These are phyloP conservation scores for Ectropis grisescens DNA, from an alignment of 1,140 invertebrate genomes.

Conservation along the genomic window DNA sequence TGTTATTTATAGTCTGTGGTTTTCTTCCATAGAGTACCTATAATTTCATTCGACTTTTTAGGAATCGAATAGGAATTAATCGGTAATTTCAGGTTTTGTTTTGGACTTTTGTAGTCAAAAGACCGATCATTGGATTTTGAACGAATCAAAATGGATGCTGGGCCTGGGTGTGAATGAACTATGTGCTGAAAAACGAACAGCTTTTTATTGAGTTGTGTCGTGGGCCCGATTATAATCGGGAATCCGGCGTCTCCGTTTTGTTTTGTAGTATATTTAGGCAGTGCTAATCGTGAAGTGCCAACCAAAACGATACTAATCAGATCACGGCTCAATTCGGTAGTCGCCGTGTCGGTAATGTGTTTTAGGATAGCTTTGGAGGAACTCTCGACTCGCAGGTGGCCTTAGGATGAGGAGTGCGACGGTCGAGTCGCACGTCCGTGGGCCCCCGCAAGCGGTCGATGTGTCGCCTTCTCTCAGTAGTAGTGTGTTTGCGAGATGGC, in stretches of 20 bases:
- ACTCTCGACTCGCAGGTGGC: constrained; percentile 52
- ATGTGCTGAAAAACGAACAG: constrained; percentile 69
- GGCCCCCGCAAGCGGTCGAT: constrained; percentile 35
- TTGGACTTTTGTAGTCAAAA: constrained; percentile 36
- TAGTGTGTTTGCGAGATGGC: constrained; percentile 47
- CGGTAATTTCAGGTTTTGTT: too few relatives aligned
- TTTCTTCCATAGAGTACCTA: too few relatives aligned
- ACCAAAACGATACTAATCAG: constrained; percentile 20
- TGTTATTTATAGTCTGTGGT: too few relatives aligned
- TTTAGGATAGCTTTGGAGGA: constrained; percentile 49
- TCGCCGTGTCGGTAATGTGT: constrained; percentile 63
- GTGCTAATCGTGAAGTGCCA: constrained; percentile 40
- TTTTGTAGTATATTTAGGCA: constrained; percentile 38
- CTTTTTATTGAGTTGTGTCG: constrained; percentile 66
- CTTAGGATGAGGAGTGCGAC: constrained; percentile 61
- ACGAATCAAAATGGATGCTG: constrained; percentile 72
- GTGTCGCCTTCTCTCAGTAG: constrained; percentile 30
- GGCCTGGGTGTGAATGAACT: constrained; percentile 72
- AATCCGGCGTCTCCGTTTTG: constrained; percentile 54
- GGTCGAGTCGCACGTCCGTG: constrained; percentile 49
- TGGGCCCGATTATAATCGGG: constrained; percentile 56
- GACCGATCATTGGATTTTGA: constrained; percentile 69
- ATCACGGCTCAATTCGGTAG: constrained; percentile 39
- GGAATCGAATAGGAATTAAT: too few relatives aligned
- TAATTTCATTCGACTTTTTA: too few relatives aligned